Evolutionary conservation across 2,888 invertebrate species (phyloP).

Genomic region (Stenodema calcarata): DNA sequence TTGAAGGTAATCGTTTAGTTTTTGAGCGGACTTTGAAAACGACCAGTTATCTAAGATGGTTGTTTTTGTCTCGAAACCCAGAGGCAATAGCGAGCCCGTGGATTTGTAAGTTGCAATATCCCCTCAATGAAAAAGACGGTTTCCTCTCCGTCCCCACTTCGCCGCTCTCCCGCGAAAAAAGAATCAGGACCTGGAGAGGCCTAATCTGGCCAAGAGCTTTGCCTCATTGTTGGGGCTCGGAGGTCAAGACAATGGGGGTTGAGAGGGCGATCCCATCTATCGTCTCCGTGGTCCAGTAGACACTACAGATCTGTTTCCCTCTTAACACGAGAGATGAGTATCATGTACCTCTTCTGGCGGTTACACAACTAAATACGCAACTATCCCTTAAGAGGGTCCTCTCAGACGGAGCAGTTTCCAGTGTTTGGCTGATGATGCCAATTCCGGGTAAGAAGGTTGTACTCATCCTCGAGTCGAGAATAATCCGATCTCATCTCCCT

Average conservation of each 20-base stretch:
- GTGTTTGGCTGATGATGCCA: not conserved
- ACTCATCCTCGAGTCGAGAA: not conserved
- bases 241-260: not conserved
- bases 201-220: slow-evolving; percentile 16
- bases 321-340: not conserved
- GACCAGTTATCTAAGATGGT: not conserved
- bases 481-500: not conserved
- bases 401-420: not conserved
- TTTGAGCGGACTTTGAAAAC: not conserved
- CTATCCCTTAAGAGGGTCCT: not conserved
- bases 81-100: not conserved
- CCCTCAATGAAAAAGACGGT: not conserved
- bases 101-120: slow-evolving; percentile 11
- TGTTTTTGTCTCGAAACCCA: not conserved
- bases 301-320: slow-evolving; percentile 10
- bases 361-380: slow-evolving; percentile 19
- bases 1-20: not conserved
- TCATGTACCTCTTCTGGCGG: not conserved
- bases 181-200: not conserved
- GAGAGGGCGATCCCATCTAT: not conserved
- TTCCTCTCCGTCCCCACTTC: not conserved
- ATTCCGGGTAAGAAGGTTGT: not conserved
- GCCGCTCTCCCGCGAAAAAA: not conserved
- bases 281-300: slow-evolving; percentile 21
- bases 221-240: slow-evolving; percentile 1